These are phyloP conservation scores for Brachionus sp. DNA, from an alignment of 1,140 invertebrate species.

Conservation along the genomic window DNA sequence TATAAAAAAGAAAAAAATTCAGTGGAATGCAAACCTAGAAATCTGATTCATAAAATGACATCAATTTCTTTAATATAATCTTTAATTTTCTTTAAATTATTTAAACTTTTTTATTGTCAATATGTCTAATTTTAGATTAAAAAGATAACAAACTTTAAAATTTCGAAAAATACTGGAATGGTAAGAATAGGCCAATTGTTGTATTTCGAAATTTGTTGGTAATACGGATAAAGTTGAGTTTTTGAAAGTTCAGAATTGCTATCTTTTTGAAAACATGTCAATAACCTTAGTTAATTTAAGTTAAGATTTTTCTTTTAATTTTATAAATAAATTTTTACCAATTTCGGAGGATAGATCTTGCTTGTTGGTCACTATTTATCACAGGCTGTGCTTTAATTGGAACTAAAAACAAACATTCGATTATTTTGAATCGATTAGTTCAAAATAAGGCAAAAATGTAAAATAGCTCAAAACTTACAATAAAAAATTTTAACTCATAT, in stretches of 20 bases:
- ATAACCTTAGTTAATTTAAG: neutral
- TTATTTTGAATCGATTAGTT: too few species aligned
- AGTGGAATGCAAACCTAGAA: too few species aligned
- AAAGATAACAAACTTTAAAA: slow-evolving; percentile 5
- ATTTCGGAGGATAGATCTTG: slow-evolving; percentile 17
- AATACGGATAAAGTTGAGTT: slow-evolving; percentile 44
- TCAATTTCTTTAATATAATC: too few species aligned
- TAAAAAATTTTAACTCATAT: too few species aligned
- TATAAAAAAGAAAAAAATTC: too few species aligned
- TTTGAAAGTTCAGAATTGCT: slow-evolving; percentile 35
- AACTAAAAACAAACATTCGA: neutral
- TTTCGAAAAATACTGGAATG: slow-evolving; percentile 39
- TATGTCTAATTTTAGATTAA: too few species aligned
- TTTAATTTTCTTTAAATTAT: too few species aligned
- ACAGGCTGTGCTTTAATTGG: neutral
- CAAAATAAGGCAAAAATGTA: neutral
- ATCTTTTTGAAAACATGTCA: slow-evolving; percentile 44
- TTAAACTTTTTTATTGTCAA: too few species aligned
- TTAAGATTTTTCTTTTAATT: neutral
- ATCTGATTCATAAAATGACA: too few species aligned
- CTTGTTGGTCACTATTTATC: slow-evolving; percentile 17
- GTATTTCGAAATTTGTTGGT: slow-evolving; percentile 40
- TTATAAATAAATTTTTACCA: neutral
- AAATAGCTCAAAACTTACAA: too few species aligned
- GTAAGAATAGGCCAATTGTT: slow-evolving; percentile 34